A percentile compares a stretch with the other conserved stretches of the same genome.
Conservation (phyloP, 2,888 invertebrate genomes). For the Emmelina monodactyla region DNA sequence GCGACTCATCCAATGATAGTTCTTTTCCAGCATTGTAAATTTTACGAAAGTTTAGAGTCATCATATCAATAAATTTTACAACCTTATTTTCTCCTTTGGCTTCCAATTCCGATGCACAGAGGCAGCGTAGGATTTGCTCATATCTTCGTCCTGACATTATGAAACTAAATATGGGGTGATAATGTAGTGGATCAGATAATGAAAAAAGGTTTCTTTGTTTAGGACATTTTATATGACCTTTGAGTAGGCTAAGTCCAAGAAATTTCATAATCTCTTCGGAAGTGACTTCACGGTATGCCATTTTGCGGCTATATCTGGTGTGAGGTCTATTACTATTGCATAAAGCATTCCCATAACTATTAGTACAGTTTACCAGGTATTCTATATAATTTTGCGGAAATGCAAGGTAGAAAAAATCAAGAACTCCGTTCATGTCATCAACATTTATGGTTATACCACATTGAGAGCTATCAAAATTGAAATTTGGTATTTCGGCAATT, state of each 20-base stretch:
- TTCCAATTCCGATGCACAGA: slow-evolving; percentile 15
- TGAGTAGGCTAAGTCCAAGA: slow-evolving; percentile 11
- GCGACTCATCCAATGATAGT: slow-evolving; percentile 19
- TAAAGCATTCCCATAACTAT: slow-evolving; percentile 8
- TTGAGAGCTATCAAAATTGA: slow-evolving; percentile 5
- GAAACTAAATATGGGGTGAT: slow-evolving; percentile 14
- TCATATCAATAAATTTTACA: slow-evolving; percentile 14
- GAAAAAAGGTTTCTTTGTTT: slow-evolving; percentile 12
- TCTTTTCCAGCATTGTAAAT: slow-evolving; percentile 16
- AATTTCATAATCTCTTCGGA: slow-evolving; percentile 4
- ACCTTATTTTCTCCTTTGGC: slow-evolving; percentile 18
- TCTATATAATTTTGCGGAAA: slow-evolving; percentile 6
- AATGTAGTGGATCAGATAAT: slow-evolving; percentile 13
- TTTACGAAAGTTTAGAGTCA: slow-evolving; percentile 16
- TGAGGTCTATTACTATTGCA: slow-evolving; percentile 5
- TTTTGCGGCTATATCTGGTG: slow-evolving; percentile 7
- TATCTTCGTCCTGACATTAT: slow-evolving; percentile 16
- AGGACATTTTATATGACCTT: slow-evolving; percentile 9
- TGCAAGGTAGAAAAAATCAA: slow-evolving; percentile 6
- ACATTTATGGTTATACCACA: slow-evolving; percentile 7
- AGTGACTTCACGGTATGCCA: slow-evolving; percentile 3
- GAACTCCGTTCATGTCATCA: slow-evolving; percentile 2
- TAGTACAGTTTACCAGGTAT: slow-evolving; percentile 6
- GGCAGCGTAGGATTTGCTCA: slow-evolving; percentile 18
- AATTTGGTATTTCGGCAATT: slow-evolving; percentile 6